phyloP scores from a whole-genome alignment of 2,113 vertebrate genomes.

The Neogobius melanostomus region DNA sequence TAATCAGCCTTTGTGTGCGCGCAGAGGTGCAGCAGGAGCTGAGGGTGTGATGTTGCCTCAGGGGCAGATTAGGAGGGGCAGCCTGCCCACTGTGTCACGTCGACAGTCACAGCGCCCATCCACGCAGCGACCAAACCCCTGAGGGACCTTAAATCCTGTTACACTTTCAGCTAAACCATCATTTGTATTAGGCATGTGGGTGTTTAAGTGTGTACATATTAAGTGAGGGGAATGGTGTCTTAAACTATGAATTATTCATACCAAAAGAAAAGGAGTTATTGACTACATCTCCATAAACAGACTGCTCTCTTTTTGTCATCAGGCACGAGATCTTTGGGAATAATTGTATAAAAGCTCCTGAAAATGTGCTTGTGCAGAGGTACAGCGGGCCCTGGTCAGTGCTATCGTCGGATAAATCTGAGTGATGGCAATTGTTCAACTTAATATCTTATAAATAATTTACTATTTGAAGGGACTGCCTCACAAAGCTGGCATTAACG shows the following conservation, averaged over 20 bases:
- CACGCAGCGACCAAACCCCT: slow-evolving; percentile 72
- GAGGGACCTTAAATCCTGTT: slow-evolving; percentile 82
- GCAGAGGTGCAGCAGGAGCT: slow-evolving; percentile 72
- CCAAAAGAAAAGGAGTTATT: slow-evolving; percentile 81
- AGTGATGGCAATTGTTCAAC: slow-evolving; percentile 75
- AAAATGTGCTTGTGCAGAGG: slow-evolving; percentile 66
- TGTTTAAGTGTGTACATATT: slow-evolving; percentile 78
- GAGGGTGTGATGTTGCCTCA: slow-evolving; percentile 74
- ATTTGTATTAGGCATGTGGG: slow-evolving; percentile 78
- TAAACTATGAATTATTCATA: slow-evolving; percentile 82
- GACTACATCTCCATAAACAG: slow-evolving; percentile 83
- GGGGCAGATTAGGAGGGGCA: slow-evolving; percentile 78
- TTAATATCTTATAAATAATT: slow-evolving; percentile 78
- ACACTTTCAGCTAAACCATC: slow-evolving; percentile 80
- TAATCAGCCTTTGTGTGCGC: slow-evolving; percentile 78
- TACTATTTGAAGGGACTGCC: slow-evolving; percentile 59
- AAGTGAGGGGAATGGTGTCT: slow-evolving; percentile 76
- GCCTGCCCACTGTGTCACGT: slow-evolving; percentile 73
- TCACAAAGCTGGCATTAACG: slow-evolving; percentile 46
- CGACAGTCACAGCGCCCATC: slow-evolving; percentile 77
- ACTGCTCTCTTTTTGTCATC: slow-evolving; percentile 78
- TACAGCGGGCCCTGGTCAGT: slow-evolving; percentile 71
- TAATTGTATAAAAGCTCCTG: slow-evolving; percentile 73
- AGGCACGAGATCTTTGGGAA: slow-evolving; percentile 74
- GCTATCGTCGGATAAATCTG: slow-evolving; percentile 66